Percentiles rank a stretch among this genome's conserved stretches.
Conservation (phyloP, 2,888 invertebrate species). For the Rhagonycha fulva region DNA sequence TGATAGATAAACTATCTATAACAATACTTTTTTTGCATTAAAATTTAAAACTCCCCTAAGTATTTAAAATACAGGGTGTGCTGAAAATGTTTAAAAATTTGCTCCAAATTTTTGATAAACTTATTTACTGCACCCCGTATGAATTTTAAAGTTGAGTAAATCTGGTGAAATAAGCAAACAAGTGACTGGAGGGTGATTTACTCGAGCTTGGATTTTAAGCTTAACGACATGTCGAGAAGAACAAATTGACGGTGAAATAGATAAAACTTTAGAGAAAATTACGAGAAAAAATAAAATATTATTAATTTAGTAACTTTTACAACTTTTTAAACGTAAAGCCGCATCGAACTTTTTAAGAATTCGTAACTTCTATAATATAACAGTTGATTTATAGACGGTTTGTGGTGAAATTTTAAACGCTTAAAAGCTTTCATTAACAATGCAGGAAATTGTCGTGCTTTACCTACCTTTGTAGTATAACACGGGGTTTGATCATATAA, state of each 20-base stretch:
- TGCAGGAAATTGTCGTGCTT: neutral
- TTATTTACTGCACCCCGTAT: neutral
- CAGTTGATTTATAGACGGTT: neutral
- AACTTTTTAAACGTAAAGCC: neutral
- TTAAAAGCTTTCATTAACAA: neutral
- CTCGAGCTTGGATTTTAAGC: neutral
- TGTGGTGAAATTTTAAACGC: neutral
- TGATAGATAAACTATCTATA: too few relatives aligned
- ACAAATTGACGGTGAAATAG: neutral
- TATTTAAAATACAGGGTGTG: neutral
- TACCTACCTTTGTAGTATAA: neutral
- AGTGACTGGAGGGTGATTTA: neutral
- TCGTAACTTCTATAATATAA: neutral
- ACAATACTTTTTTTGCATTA: neutral
- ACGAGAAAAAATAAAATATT: neutral
- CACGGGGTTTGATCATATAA: neutral
- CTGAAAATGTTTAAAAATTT: neutral
- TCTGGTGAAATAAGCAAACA: neutral
- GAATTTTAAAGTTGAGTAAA: neutral
- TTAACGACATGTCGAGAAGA: neutral
- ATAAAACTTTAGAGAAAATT: neutral
- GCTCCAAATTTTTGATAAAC: neutral
- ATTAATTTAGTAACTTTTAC: neutral
- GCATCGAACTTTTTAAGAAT: neutral
- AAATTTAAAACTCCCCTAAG: neutral